These are phyloP conservation scores for Cantharis rustica DNA, from an alignment of 2,888 invertebrate genomes.

Conservation along the genomic window DNA sequence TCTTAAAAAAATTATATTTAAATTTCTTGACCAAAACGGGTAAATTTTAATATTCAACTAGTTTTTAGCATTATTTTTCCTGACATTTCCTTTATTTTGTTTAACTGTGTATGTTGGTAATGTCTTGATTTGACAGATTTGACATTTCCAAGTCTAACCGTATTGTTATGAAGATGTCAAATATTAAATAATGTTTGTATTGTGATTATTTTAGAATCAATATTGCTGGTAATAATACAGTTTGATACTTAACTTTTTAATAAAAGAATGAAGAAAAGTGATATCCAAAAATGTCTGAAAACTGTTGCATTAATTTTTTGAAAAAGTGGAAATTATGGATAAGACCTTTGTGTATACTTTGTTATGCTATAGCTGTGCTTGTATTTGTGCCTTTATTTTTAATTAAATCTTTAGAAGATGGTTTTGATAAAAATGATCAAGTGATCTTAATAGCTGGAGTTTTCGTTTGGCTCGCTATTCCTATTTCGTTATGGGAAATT, in stretches of 20 bases:
- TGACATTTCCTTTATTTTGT: too few relatives aligned
- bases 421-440: constrained; percentile 77
- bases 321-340: constrained; percentile 87
- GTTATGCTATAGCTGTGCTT: constrained; percentile 80
- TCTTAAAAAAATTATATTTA: too few relatives aligned
- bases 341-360: constrained; percentile 77
- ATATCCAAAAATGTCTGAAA: constrained; percentile 2
- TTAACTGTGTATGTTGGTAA: background rate
- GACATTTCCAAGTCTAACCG: background rate
- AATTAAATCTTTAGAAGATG: constrained; percentile 78
- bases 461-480: constrained; percentile 89
- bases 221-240: background rate
- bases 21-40: too few relatives aligned
- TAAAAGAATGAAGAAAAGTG: background rate
- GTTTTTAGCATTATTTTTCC: too few relatives aligned
- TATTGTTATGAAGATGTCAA: background rate
- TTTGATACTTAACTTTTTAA: background rate
- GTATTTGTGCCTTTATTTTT: constrained; percentile 85
- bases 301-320: constrained; percentile 47
- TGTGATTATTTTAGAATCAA: background rate
- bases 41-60: too few relatives aligned
- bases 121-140: background rate
- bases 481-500: constrained; percentile 94
- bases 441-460: constrained; percentile 84
- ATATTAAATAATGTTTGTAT: background rate